These are phyloP conservation scores for Heliconius cydno DNA, from an alignment of 2,888 invertebrate species.

Conservation along the genomic window DNA sequence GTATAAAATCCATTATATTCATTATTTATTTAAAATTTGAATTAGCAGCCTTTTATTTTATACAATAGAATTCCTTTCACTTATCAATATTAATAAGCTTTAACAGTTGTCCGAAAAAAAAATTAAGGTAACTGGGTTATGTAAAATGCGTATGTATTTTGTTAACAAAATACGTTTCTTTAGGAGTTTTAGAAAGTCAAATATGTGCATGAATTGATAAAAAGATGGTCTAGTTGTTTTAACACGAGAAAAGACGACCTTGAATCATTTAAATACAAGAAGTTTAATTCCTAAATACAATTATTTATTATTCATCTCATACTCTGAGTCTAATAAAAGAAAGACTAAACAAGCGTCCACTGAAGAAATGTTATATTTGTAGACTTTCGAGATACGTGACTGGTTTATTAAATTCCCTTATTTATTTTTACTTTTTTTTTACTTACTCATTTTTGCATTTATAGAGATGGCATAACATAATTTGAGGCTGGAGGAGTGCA, in stretches of 20 bases:
- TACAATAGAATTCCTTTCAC: slow-evolving; percentile 11
- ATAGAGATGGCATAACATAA: too few species aligned
- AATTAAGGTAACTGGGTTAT: slow-evolving; percentile 23
- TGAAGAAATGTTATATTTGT: slow-evolving; percentile 2
- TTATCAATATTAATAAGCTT: slow-evolving; percentile 23
- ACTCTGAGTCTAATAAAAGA: not conserved
- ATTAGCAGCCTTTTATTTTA: not conserved
- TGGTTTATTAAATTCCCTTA: not conserved
- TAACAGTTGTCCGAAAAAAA: not conserved
- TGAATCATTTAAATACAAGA: not conserved
- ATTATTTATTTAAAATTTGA: not conserved
- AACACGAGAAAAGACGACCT: slow-evolving; percentile 12
- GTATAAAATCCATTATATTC: not conserved
- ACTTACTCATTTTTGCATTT: too few species aligned
- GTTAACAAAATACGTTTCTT: slow-evolving; percentile 16
- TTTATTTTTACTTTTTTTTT: too few species aligned
- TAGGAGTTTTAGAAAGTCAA: slow-evolving; percentile 17
- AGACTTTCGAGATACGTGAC: slow-evolving; percentile 2
- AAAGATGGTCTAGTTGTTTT: not conserved
- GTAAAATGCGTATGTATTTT: slow-evolving; percentile 8
- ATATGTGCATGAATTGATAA: slow-evolving; percentile 32
- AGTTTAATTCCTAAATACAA: not conserved
- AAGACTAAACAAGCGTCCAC: not conserved
- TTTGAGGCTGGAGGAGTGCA: too few species aligned
- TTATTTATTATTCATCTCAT: slow-evolving; percentile 7